phyloP scores from a whole-genome alignment of 1,140 invertebrate species.

The Scaptomyza graminum region DNA sequence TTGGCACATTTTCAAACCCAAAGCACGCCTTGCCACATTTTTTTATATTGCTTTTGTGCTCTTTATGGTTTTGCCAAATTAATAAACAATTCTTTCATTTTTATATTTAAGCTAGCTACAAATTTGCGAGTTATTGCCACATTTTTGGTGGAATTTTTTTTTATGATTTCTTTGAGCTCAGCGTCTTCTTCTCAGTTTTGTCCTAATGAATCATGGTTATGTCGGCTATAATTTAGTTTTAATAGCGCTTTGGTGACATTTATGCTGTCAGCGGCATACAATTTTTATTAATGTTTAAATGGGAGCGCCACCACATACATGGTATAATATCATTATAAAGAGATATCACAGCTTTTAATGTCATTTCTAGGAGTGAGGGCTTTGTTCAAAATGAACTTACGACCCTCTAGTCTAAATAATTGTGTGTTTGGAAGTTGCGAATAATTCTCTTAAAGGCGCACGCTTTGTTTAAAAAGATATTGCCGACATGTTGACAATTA shows the following conservation, averaged over 20 bases:
- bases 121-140: constrained; percentile 67
- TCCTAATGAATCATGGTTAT: constrained; percentile 77
- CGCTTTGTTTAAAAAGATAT: background rate
- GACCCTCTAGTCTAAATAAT: background rate
- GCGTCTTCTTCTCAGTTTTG: constrained; percentile 31
- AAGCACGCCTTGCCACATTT: constrained; percentile 64
- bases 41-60: constrained; percentile 2
- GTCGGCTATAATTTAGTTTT: constrained; percentile 79
- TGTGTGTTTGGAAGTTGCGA: constrained; percentile 12
- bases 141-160: constrained; percentile 52
- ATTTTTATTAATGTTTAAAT: constrained; percentile 80
- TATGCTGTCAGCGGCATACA: constrained; percentile 77
- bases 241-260: constrained; percentile 80
- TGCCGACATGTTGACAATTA: background rate
- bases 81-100: constrained; percentile 65
- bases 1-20: constrained; percentile 72
- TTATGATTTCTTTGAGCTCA: constrained; percentile 41
- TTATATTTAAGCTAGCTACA: constrained; percentile 69
- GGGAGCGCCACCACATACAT: constrained; percentile 52
- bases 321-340: constrained; percentile 77
- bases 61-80: constrained; percentile 61
- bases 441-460: constrained; percentile 16
- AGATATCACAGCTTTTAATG: constrained; percentile 66
- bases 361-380: constrained; percentile 15
- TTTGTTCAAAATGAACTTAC: constrained; percentile 53